A percentile compares a stretch with the other conserved stretches of the same genome.
These are phyloP conservation scores for Orestias chungarensis DNA, from an alignment of 2,797 vertebrate species.

Conservation along the genomic window DNA sequence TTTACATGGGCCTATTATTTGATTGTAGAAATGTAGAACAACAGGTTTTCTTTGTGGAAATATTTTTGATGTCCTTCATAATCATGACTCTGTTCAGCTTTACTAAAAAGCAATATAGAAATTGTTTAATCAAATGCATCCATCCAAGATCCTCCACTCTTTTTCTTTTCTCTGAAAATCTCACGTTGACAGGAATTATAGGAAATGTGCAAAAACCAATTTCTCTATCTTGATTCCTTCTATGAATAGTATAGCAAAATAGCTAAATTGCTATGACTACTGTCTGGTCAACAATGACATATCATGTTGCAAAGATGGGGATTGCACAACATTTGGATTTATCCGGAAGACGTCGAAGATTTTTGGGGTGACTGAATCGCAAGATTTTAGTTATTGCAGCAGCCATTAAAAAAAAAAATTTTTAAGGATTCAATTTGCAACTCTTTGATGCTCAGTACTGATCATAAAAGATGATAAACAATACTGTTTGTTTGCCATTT, in stretches of 20 bases:
- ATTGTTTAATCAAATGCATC: too few species aligned
- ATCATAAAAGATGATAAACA: neutral
- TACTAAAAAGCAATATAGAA: neutral
- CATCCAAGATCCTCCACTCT: too few species aligned
- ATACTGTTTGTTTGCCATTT: neutral
- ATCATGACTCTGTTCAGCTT: neutral
- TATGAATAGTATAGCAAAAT: neutral
- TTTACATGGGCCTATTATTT: neutral
- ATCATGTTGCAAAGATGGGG: neutral
- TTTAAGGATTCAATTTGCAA: neutral
- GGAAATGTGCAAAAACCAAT: neutral
- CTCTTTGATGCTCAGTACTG: neutral
- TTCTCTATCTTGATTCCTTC: neutral
- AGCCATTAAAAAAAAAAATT: neutral
- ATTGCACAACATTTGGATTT: too few species aligned
- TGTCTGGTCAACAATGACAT: neutral
- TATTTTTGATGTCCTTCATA: neutral
- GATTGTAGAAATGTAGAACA: neutral
- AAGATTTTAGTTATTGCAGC: neutral
- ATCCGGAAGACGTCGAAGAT: too few species aligned
- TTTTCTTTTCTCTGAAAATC: neutral
- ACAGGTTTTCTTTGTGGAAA: too few species aligned
- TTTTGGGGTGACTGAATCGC: neutral
- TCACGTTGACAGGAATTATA: neutral
- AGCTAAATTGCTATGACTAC: neutral